Percentiles rank a stretch among this genome's conserved stretches.
Conservation (phyloP, 2,888 invertebrate genomes). For the Ophion ventricosus region DNA sequence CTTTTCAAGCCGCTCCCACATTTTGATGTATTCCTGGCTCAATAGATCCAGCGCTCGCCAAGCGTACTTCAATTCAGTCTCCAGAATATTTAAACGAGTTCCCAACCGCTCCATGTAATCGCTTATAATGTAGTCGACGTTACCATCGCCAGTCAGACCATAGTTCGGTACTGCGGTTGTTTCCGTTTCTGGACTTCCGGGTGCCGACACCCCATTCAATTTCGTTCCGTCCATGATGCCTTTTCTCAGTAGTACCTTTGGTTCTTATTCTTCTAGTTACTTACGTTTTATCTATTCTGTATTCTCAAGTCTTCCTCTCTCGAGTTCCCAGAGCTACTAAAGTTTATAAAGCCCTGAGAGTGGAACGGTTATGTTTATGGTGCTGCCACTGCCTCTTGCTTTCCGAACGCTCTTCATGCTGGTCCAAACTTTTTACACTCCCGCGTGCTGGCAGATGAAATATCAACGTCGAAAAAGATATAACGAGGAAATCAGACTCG, state of each 20-base stretch:
- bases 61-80: slow-evolving; percentile 95
- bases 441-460: slow-evolving; percentile 19
- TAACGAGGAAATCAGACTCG: slow-evolving; percentile 69
- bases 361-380: slow-evolving; percentile 39
- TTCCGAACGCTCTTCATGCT: slow-evolving; percentile 50
- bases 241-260: slow-evolving; percentile 26
- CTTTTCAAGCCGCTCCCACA: slow-evolving; percentile 96
- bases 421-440: slow-evolving; percentile 19
- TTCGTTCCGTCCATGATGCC: slow-evolving; percentile 77
- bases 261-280: slow-evolving; percentile 27
- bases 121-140: slow-evolving; percentile 90
- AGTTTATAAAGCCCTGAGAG: slow-evolving; percentile 43
- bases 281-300: slow-evolving; percentile 21
- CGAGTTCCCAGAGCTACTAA: slow-evolving; percentile 36
- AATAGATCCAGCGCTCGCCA: slow-evolving; percentile 96
- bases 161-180: slow-evolving; percentile 75
- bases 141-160: slow-evolving; percentile 72
- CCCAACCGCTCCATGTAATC: slow-evolving; percentile 96
- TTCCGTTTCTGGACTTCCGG: slow-evolving; percentile 73
- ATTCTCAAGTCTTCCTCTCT: slow-evolving; percentile 55
- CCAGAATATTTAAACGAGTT: slow-evolving; percentile 93
- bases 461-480: slow-evolving; percentile 26
- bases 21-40: slow-evolving; percentile 95
- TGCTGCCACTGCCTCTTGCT: slow-evolving; percentile 38
- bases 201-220: slow-evolving; percentile 74